Evolutionary conservation across 2,113 vertebrate species (phyloP).

Genomic region (Pachypanchax playfairii): DNA sequence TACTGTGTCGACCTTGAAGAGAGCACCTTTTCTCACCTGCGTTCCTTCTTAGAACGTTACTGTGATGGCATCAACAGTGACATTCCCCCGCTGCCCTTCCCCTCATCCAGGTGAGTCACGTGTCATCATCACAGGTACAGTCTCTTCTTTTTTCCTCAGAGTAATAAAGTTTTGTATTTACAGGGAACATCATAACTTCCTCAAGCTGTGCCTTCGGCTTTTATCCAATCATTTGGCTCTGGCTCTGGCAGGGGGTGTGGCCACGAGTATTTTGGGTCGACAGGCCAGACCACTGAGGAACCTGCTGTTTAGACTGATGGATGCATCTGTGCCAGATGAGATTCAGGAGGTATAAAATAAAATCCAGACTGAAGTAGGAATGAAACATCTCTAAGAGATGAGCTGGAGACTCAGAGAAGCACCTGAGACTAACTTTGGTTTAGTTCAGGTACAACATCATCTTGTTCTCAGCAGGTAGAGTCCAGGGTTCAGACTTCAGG

Average conservation of each 20-base stretch:
- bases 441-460: too few species aligned
- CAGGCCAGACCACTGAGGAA: slow-evolving; percentile 95
- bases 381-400: too few species aligned
- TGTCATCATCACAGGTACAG: neutral
- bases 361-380: too few species aligned
- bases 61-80: slow-evolving; percentile 96
- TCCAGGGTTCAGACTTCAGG: too few species aligned
- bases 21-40: slow-evolving; percentile 95
- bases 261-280: slow-evolving; percentile 94
- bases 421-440: too few species aligned
- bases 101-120: slow-evolving; percentile 84
- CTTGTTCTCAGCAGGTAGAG: too few species aligned
- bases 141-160: neutral
- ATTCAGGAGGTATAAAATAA: slow-evolving; percentile 93
- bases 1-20: slow-evolving; percentile 98
- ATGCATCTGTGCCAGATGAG: slow-evolving; percentile 96
- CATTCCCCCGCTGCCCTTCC: slow-evolving; percentile 92
- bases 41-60: slow-evolving; percentile 95
- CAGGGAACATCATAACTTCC: slow-evolving; percentile 96
- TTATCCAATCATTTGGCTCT: slow-evolving; percentile 97
- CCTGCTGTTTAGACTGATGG: slow-evolving; percentile 95
- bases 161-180: neutral
- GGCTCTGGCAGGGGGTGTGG: slow-evolving; percentile 94
- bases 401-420: too few species aligned
- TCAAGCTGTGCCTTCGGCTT: slow-evolving; percentile 94